Base-by-base conservation (phyloP, 2,797 vertebrate genomes). In the Lophotriccus pileatus region DNA sequence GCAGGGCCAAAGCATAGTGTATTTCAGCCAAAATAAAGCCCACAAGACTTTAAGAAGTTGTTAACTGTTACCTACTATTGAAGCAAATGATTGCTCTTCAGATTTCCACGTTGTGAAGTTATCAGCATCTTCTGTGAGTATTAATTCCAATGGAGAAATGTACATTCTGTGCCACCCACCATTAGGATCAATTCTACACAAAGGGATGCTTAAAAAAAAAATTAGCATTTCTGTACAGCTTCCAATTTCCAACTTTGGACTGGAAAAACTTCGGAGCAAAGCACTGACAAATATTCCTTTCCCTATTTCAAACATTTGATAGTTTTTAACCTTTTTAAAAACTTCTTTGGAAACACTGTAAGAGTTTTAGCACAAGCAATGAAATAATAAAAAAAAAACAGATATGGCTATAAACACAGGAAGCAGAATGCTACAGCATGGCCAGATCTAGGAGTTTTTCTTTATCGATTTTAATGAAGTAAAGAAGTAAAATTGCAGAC, bases 231-330 rank as follows among this genome's bases (percentile, higher is more conserved):
- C 44, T 72, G 27, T 69, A 47, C 49, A 70, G 66, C 64, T 49
- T 84, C 69, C 55, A 84, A 0, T 94, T 92, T 76, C 63, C 69
- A 73, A 2, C 59, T 93, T 70, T 47, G 59, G 44, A 30, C 77
- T 93, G 87, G 70, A 86, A 86, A 58, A 59, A 49, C 41, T 91
- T 85, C n/a, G 79, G 85, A 84, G 74, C 52, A 94, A 66, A 95
- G 19, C 34, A n/a, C 0, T 91, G 82, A 79, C 50, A 79, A 88
- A 82, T 82, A 82, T 14, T 88, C 16, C 25, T 32, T 84, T 66
- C 13, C 23, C 30, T 63, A 3, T 84, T 88, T 93, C 46, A 64
- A 84, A 73, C 12, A 34, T 63, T 63, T 79, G 30, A 36, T 82
- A 73, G 32, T 46, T 86, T 91, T 84, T 34, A 74, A 72, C 19